These are phyloP conservation scores for Lasioglossum malachurum DNA, from an alignment of 2,888 invertebrate genomes.

Conservation along the genomic window DNA sequence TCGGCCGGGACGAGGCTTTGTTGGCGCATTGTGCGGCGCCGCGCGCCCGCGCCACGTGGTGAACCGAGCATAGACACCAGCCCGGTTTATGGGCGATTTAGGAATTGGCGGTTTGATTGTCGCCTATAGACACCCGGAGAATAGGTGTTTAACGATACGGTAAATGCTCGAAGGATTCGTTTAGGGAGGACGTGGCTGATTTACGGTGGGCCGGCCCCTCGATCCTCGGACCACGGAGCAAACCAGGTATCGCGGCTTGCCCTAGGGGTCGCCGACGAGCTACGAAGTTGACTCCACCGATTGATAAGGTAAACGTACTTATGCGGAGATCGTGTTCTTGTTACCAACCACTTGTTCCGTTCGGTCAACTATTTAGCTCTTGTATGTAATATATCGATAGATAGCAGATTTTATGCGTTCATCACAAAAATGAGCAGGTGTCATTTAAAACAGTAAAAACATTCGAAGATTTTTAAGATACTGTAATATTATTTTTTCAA, in stretches of 20 bases:
- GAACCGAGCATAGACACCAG: conserved; percentile 43
- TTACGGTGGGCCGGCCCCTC: not conserved
- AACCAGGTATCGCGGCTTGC: not conserved
- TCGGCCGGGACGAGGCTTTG: conserved; percentile 58
- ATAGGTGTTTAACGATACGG: conserved; percentile 61
- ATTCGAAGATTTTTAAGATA: too few relatives aligned
- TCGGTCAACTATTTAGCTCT: not conserved
- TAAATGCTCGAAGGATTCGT: conserved; percentile 52
- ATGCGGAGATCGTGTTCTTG: not conserved
- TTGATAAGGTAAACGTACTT: not conserved
- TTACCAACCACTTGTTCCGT: not conserved
- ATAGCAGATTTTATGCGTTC: too few relatives aligned
- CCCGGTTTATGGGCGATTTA: conserved; percentile 53
- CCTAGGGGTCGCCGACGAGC: not conserved
- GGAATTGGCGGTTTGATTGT: conserved; percentile 60
- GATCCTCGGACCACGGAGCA: not conserved
- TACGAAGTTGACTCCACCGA: not conserved
- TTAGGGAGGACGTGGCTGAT: conserved; percentile 14
- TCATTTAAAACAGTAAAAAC: too few relatives aligned
- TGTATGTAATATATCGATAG: too few relatives aligned
- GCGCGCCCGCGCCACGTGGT: conserved; percentile 42
- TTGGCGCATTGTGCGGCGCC: conserved; percentile 35
- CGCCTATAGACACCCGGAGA: conserved; percentile 52
- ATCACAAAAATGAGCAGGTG: too few relatives aligned
- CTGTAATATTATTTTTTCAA: too few relatives aligned